These are phyloP conservation scores for Naso thynnoides DNA, from an alignment of 2,797 vertebrate species.

Conservation along the genomic window DNA sequence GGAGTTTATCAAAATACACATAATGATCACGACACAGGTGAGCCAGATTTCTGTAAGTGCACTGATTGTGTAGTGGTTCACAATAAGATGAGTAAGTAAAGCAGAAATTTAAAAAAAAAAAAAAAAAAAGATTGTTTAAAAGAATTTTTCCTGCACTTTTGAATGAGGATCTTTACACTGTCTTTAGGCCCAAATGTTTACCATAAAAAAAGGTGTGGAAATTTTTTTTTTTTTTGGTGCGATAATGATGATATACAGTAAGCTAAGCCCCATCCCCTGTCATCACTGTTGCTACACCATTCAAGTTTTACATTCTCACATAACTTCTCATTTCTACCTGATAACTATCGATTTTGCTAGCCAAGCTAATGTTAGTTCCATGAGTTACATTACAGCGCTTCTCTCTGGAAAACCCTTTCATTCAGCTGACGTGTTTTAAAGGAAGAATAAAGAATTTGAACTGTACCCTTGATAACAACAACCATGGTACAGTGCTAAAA, in stretches of 20 bases:
- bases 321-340: background rate
- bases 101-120: background rate
- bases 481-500: no score
- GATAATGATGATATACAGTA: no score
- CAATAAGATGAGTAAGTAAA: conserved; percentile 7
- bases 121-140: background rate
- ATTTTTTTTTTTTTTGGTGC: no score
- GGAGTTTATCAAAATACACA: background rate
- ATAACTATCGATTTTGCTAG: background rate
- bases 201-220: background rate
- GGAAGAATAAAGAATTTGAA: background rate
- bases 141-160: background rate
- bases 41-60: background rate
- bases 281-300: no score
- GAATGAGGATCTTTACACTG: background rate
- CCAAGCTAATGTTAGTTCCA: background rate
- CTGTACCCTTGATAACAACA: no score
- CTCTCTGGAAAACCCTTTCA: background rate
- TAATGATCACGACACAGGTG: background rate
- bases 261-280: no score
- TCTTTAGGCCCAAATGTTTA: background rate
- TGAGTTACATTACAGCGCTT: background rate
- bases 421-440: background rate
- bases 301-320: background rate
- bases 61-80: background rate